Base-by-base conservation (phyloP, 2,797 vertebrate species). In the Periparus ater region DNA sequence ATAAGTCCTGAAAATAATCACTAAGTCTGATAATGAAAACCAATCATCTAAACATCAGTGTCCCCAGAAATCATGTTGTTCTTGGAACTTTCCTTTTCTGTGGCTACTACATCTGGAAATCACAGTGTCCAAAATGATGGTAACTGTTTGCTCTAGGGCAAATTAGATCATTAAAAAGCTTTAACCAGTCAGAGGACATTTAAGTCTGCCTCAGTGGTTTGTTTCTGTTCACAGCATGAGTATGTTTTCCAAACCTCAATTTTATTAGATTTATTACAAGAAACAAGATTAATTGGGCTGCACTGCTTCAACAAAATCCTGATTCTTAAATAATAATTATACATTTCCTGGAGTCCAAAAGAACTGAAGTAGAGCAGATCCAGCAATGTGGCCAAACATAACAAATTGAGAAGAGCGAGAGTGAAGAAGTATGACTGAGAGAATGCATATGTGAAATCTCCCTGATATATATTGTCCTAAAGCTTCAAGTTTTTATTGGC, bases 251-350 rank as follows among this genome's bases (percentile, higher is more conserved):
- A 95, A 94, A 81, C 68, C 58, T 66, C 60, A 70, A 20, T 79
- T 91, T 90, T 86, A 62, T 88, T 74, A 74, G 57, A 94, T 95
- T 95, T 91, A 84, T 92, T 91, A 44, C 38, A 77, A 92, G 79
- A 84, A 94, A 63, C 34, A 71, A 91, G 76, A 89, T 91, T 89
- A 88, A 85, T 94, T 90, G n/a, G 61, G 19, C 47, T 90, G 11
- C 57, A 60, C 5, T 86, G 20, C 55, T 92, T 93, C 84, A 55
- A 90, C 38, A 88, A 86, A 89, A 53, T 36, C 88, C 26, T 91
- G 10, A 26, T 79, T 91, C 57, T 79, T 86, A 90, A 94, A 76
- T 73, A 92, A 85, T 96, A 90, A 70, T 95, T 73, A 63, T 40
- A 94, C 55, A 42, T 53, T 79, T 96, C 76, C 79, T 73, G 45